Evolutionary conservation across 2,888 invertebrate genomes (phyloP), one percentile per base, ranked within the genome.

Genomic region (Toxonevra muliebris): DNA sequence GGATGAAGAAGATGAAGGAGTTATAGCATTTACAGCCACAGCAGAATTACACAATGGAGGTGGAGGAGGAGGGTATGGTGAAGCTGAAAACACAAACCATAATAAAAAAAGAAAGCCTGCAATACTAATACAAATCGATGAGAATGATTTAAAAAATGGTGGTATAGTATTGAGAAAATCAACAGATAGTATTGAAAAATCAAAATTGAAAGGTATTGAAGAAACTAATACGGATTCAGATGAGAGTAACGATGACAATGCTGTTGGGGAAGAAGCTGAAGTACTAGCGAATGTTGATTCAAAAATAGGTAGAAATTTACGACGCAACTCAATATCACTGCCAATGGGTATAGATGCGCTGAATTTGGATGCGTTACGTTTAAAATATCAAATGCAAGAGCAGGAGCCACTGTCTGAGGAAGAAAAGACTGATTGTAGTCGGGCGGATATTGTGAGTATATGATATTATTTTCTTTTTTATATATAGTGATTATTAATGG

Each of bases 241-340:
- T 15, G 53, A 17, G 5, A 15, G 53, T 12, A 11, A 19, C 17
- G 53, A 11, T 9, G 53, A 53, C 13, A 53, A 53, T 19, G 10
- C 5, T 7, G 48, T 10, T 15, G 48, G 11, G 15, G 11, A 8
- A 4, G 11, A 48, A 5, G 11, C 8, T 15, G 10, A 20, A 41
- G 53, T 67, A 40, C 30, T 53, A 20, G 57, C 42, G 40, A 54
- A 52, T 55, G 61, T 64, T 41, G 66, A 64, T 19, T 30, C 66
- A 40, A 71, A 72, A 69, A 65, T 72, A 43, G 68, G 73, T 17
- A 74, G 75, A 5, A 70, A 70, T n/a, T 79, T 89, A 61, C 87
- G 92, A 61, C 88, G 91, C 73, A 91, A 92, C 74, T 92, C 92
- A 2, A 90, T 92, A 71, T 93, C 93, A 2, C 87, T 93, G 87